Percentiles rank a stretch among this genome's conserved stretches.
These are phyloP conservation scores for Ceyx margarethae DNA, from an alignment of 2,113 vertebrate species.

Conservation along the genomic window DNA sequence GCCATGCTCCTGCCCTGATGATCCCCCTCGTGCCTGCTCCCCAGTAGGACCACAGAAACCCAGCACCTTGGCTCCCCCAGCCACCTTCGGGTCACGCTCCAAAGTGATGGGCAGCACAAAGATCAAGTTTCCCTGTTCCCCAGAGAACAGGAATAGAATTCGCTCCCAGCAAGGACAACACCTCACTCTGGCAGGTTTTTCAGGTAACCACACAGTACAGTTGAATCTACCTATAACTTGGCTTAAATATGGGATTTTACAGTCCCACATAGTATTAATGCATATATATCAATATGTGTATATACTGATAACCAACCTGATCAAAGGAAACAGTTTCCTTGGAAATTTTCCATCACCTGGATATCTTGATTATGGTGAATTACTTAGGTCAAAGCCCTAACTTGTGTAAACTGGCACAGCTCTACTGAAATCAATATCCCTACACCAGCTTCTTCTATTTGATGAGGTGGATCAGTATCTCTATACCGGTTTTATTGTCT, in stretches of 20 bases:
- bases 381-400: constrained; percentile 3
- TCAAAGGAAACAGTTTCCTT: background rate
- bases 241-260: background rate
- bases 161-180: background rate
- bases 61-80: background rate
- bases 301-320: background rate
- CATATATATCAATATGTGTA: background rate
- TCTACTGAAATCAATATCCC: constrained; percentile 37
- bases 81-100: background rate
- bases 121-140: background rate
- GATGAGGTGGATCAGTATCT: background rate
- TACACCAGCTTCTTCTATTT: background rate
- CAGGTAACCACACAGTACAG: background rate
- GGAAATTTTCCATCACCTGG: constrained; percentile 25
- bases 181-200: background rate
- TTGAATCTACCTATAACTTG: background rate
- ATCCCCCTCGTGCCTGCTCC: background rate
- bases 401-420: background rate
- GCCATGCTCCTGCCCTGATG: accelerated
- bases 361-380: constrained; percentile 1
- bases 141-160: background rate
- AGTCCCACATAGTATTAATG: accelerated
- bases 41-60: background rate
- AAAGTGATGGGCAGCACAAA: background rate
- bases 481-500: constrained; percentile 6